phyloP scores from a whole-genome alignment of 2,113 vertebrate genomes.

The Acrocephalus arundinaceus region DNA sequence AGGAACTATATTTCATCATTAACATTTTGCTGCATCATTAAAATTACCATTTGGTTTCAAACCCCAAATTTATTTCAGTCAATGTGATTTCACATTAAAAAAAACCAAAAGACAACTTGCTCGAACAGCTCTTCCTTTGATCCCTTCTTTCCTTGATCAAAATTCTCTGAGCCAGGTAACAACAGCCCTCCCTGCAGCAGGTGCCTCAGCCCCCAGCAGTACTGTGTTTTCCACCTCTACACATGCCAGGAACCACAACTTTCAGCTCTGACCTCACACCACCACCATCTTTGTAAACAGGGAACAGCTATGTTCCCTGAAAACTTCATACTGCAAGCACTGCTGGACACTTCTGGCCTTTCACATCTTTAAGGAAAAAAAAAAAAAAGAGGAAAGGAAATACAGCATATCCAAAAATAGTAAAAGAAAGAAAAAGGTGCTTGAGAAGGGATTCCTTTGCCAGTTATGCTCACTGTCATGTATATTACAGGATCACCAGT shows the following conservation, averaged over 20 bases:
- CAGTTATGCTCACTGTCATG: accelerated
- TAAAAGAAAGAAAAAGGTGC: neutral
- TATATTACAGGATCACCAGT: neutral
- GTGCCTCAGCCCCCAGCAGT: neutral
- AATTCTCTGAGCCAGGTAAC: neutral
- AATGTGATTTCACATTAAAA: neutral
- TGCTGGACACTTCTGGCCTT: accelerated
- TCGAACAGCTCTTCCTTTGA: neutral
- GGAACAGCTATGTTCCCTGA: neutral
- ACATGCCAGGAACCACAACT: neutral
- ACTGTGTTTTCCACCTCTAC: neutral
- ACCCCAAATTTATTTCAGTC: neutral
- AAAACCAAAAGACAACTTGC: neutral
- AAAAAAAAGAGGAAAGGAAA: neutral
- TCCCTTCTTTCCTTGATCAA: neutral
- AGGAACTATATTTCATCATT: neutral
- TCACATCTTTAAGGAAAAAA: neutral
- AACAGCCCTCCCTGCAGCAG: neutral
- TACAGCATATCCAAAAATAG: neutral
- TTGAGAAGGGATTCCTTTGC: neutral
- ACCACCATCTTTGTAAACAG: neutral
- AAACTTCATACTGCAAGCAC: accelerated
- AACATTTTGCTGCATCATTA: neutral
- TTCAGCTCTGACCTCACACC: neutral
- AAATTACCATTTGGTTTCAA: neutral